Percentiles rank a stretch among this genome's conserved stretches.
phyloP scores from a whole-genome alignment of 1,140 invertebrate species.

The Drosophila busckii region DNA sequence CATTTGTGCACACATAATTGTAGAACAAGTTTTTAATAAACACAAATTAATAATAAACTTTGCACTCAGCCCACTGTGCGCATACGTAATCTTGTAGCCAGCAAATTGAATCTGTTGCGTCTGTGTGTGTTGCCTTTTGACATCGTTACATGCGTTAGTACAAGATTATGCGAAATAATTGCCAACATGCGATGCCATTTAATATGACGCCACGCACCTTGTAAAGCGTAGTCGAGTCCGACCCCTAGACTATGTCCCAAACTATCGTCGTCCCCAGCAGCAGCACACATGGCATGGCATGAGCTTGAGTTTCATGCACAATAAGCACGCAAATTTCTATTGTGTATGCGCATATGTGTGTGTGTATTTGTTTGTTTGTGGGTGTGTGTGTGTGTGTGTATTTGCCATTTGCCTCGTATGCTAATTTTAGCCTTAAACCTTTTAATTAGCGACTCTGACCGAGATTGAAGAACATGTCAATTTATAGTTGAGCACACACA shows the following conservation, averaged over 20 bases:
- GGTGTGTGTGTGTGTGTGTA: slow-evolving; percentile 28
- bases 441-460: slow-evolving; percentile 74
- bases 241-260: background rate
- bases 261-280: slow-evolving; percentile 14
- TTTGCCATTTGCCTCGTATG: slow-evolving; percentile 50
- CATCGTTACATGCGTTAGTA: slow-evolving; percentile 41
- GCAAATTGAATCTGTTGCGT: slow-evolving; percentile 18
- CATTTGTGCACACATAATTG: too few species aligned
- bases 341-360: background rate
- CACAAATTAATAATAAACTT: slow-evolving; percentile 1
- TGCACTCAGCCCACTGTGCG: slow-evolving; percentile 3
- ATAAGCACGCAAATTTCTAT: slow-evolving; percentile 49
- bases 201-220: slow-evolving; percentile 45
- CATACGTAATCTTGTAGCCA: slow-evolving; percentile 27
- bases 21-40: background rate
- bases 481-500: slow-evolving; percentile 36
- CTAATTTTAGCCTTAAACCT: slow-evolving; percentile 74
- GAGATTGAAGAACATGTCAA: slow-evolving; percentile 57
- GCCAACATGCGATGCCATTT: slow-evolving; percentile 67
- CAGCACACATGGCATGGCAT: slow-evolving; percentile 35
- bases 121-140: slow-evolving; percentile 43
- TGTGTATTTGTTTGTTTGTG: slow-evolving; percentile 9
- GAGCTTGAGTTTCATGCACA: slow-evolving; percentile 55
- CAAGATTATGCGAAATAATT: slow-evolving; percentile 75
- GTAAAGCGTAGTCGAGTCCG: slow-evolving; percentile 4